Evolutionary conservation across 2,888 invertebrate species (phyloP), one percentile per base, ranked within the genome.

Genomic region (Rhagonycha lutea): DNA sequence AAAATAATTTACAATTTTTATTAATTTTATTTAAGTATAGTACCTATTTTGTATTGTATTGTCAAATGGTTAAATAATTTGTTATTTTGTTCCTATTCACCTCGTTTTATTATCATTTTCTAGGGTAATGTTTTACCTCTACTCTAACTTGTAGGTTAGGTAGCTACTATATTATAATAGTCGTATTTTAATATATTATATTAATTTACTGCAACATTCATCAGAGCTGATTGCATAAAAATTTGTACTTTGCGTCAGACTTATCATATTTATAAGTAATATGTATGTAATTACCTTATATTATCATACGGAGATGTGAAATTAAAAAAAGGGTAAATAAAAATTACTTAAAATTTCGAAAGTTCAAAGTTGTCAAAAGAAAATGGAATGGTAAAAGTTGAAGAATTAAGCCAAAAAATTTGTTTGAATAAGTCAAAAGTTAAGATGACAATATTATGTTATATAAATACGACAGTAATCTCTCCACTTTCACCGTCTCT

Each of bases 81-180:
- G 7, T n/a, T 47, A 47, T 47, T 47, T 47, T 47, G 47, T 47
- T 47, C 47, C 47, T 47, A 47, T 47, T 47, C 47, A 47, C 47
- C 47, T 47, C 47, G 47, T 12, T n/a, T 47, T 47, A n/a, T 47
- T 47, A 47, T 47, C 47, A 47, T 7, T n/a, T 47, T 47, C 47
- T 47, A 47, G 47, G 47, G n/a, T 47, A 47, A 47, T 7, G n/a
- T 47, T n/a, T 47, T 47, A 47, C 47, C 47, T 47, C 47, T 47
- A 47, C 47, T n/a, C 47, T 47, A 47, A 47, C 47, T 47, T n/a
- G 47, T 47, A 47, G 47, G n/a, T 47, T 47, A 47, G 47, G 72
- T 73, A 29, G 47, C 23, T 68, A 47, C 67, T 65, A 74, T 65
- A 68, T 71, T 71, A 65, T 72, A 67, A 47, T 68, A 65, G 72